These are phyloP conservation scores for Drosophila emarginata DNA, from an alignment of 2,888 invertebrate species.

Conservation along the genomic window DNA sequence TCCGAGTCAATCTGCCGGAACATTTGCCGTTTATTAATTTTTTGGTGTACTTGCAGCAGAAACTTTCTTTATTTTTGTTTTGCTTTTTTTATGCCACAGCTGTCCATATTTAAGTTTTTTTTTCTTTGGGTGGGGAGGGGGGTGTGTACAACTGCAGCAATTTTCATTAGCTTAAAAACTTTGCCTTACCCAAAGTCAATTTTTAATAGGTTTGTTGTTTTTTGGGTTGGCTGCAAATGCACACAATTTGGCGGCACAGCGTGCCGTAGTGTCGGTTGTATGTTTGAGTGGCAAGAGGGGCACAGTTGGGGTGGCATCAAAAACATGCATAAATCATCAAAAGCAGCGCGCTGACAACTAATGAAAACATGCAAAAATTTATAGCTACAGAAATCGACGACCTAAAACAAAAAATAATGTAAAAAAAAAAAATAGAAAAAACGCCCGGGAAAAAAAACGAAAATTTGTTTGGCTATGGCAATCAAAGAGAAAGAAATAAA, in stretches of 20 bases:
- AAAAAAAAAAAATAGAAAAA: conserved; percentile 9
- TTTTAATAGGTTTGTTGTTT: conserved; percentile 63
- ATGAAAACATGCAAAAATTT: conserved; percentile 76
- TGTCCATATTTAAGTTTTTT: conserved; percentile 8
- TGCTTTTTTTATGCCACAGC: conserved; percentile 10
- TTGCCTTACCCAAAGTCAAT: conserved; percentile 58
- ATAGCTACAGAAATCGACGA: conserved; percentile 54
- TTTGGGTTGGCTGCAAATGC: conserved; percentile 20
- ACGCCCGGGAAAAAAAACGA: conserved; percentile 9
- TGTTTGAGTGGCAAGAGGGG: too few species aligned
- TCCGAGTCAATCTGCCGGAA: not conserved
- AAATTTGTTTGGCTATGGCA: conserved; percentile 8
- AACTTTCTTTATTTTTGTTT: not conserved
- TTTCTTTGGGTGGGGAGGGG: conserved; percentile 13
- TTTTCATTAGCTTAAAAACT: conserved; percentile 69
- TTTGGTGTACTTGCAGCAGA: not conserved
- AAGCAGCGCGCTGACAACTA: conserved; percentile 71
- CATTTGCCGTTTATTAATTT: not conserved
- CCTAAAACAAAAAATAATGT: conserved; percentile 28
- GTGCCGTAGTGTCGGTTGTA: not conserved
- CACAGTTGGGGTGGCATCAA: conserved; percentile 44
- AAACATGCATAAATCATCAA: conserved; percentile 77
- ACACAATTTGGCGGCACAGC: conserved; percentile 24
- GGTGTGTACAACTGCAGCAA: conserved; percentile 46
- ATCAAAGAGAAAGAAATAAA: conserved; percentile 12